phyloP scores from a whole-genome alignment of 2,797 vertebrate genomes.

The Scomberomorus guttatus region DNA sequence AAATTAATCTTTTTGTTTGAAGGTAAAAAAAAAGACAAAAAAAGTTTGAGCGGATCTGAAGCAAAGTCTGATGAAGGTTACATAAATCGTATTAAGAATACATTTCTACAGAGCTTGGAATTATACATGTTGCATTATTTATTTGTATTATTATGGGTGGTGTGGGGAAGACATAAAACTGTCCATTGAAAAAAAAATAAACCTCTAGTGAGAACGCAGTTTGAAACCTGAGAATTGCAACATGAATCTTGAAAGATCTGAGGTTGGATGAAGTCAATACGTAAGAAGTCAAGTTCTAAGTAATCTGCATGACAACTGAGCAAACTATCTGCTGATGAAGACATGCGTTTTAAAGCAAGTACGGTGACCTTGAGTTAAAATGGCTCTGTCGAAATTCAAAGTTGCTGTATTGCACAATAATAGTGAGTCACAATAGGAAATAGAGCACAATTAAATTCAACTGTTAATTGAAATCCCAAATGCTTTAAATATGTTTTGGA shows the following conservation, averaged over 20 bases:
- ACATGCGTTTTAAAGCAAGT: neutral
- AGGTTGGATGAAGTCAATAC: too few relatives aligned
- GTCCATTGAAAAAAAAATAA: too few relatives aligned
- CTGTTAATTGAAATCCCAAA: neutral
- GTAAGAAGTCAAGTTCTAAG: too few relatives aligned
- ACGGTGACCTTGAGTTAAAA: neutral
- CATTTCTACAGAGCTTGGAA: neutral
- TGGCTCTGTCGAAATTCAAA: too few relatives aligned
- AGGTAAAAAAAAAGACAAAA: slow-evolving; percentile 11
- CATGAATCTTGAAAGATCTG: neutral
- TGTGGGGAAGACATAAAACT: too few relatives aligned
- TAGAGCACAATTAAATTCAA: too few relatives aligned
- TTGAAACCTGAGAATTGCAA: neutral
- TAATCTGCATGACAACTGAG: neutral
- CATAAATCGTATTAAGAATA: too few relatives aligned
- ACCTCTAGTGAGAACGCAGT: too few relatives aligned
- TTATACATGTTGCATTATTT: neutral
- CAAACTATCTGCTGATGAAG: neutral
- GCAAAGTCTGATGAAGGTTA: slow-evolving; percentile 16
- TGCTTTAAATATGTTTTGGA: neutral
- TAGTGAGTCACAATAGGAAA: too few relatives aligned
- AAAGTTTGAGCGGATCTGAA: slow-evolving; percentile 32
- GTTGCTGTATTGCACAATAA: too few relatives aligned
- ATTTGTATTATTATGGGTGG: neutral
- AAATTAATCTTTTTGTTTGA: slow-evolving; percentile 17